Evolutionary conservation across 1,140 invertebrate species (phyloP).

Genomic region (Schlechtendalia chinensis): DNA sequence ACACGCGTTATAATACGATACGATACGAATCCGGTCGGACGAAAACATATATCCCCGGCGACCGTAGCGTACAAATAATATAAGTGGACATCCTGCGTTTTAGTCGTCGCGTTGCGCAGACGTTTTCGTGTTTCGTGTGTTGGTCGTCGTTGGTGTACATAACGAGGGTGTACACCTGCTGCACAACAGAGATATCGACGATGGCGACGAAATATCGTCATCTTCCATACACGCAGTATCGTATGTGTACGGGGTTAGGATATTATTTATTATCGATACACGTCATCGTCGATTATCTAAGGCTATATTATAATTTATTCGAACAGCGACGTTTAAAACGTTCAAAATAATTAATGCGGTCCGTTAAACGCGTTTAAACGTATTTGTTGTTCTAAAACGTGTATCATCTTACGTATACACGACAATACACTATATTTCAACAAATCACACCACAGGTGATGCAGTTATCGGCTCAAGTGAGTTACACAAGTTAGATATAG

Average conservation of each 20-base stretch:
- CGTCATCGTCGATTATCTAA: not conserved
- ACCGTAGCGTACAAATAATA: not conserved
- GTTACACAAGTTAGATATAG: too few species aligned
- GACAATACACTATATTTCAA: too few species aligned
- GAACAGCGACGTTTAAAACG: conserved; percentile 16
- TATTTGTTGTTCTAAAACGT: too few species aligned
- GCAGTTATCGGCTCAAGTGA: too few species aligned
- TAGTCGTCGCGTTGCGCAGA: not conserved
- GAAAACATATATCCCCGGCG: not conserved
- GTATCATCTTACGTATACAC: too few species aligned
- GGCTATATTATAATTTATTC: too few species aligned
- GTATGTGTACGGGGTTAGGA: not conserved
- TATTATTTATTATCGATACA: not conserved
- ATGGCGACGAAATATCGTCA: not conserved
- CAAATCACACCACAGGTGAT: too few species aligned
- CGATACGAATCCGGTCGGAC: conserved; percentile 11
- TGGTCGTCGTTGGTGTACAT: not conserved
- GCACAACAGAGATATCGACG: not conserved
- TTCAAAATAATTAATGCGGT: not conserved
- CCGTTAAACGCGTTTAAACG: not conserved
- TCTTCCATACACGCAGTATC: not conserved
- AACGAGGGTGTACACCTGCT: not conserved
- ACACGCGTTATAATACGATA: not conserved
- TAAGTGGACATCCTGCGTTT: not conserved
- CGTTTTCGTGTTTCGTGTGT: conserved; percentile 15